phyloP scores from a whole-genome alignment of 1,140 invertebrate genomes.

The Drosophila sturtevanti region DNA sequence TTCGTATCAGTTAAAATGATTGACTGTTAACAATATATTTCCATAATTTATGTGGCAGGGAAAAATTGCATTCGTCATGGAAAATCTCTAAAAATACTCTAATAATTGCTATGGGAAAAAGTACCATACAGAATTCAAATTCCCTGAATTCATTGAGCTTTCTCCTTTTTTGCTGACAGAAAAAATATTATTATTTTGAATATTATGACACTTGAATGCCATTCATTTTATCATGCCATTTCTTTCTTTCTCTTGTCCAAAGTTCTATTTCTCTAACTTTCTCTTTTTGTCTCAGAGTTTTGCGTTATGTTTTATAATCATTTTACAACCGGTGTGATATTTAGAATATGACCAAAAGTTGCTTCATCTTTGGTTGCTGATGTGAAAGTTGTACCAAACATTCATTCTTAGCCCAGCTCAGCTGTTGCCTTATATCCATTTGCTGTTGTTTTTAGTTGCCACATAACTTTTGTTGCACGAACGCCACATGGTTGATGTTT shows the following conservation, averaged over 20 bases:
- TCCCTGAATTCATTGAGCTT: too few relatives aligned
- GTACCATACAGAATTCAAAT: too few relatives aligned
- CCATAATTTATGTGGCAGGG: too few relatives aligned
- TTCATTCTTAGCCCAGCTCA: slow-evolving; percentile 18
- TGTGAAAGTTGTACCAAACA: slow-evolving; percentile 49
- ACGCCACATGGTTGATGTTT: slow-evolving; percentile 68
- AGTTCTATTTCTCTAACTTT: neutral
- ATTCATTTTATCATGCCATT: neutral
- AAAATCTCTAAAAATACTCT: too few relatives aligned
- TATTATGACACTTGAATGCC: slow-evolving; percentile 2
- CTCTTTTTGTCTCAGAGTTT: neutral
- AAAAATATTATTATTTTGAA: neutral
- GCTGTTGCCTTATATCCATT: slow-evolving; percentile 21
- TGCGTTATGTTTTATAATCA: slow-evolving; percentile 77
- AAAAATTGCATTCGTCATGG: too few relatives aligned
- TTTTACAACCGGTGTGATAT: slow-evolving; percentile 75
- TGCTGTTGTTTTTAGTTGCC: slow-evolving; percentile 54
- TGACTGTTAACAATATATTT: too few relatives aligned
- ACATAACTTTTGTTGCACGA: slow-evolving; percentile 51
- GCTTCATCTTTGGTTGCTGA: slow-evolving; percentile 49
- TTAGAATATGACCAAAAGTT: slow-evolving; percentile 69
- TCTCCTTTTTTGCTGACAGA: too few relatives aligned
- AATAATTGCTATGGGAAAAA: too few relatives aligned
- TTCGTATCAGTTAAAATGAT: too few relatives aligned
- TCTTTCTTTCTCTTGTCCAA: too few relatives aligned